phyloP scores from a whole-genome alignment of 2,888 invertebrate species.

The Deilephila elpenor region DNA sequence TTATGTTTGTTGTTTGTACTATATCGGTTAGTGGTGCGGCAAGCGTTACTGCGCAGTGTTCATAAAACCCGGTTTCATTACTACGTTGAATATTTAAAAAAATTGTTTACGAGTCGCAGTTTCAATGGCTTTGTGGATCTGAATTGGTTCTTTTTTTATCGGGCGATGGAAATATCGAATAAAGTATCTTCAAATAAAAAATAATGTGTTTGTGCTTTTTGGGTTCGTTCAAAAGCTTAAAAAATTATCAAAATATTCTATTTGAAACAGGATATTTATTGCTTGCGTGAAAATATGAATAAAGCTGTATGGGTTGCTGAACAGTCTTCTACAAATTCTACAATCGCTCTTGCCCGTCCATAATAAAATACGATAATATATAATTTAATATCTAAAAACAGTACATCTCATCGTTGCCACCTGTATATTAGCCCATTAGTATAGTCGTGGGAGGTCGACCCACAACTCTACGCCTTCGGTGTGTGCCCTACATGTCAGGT shows the following conservation, averaged over 20 bases:
- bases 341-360: no score
- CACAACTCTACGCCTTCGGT: background rate
- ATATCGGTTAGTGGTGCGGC: background rate
- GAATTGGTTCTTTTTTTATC: background rate
- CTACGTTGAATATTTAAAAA: background rate
- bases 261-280: no score
- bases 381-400: background rate
- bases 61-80: background rate
- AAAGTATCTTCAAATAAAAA: no score
- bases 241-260: no score
- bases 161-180: no score
- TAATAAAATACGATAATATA: background rate
- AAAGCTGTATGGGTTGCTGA: no score
- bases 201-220: no score
- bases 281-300: no score
- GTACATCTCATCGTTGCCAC: background rate
- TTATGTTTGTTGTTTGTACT: background rate
- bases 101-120: background rate
- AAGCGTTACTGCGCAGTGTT: slow-evolving; percentile 5
- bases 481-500: background rate
- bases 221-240: no score
- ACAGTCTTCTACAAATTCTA: no score
- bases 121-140: background rate
- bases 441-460: background rate
- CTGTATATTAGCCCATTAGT: background rate